Evolutionary conservation across 2,888 invertebrate species (phyloP).

Genomic region (Sclerodermus sp.): DNA sequence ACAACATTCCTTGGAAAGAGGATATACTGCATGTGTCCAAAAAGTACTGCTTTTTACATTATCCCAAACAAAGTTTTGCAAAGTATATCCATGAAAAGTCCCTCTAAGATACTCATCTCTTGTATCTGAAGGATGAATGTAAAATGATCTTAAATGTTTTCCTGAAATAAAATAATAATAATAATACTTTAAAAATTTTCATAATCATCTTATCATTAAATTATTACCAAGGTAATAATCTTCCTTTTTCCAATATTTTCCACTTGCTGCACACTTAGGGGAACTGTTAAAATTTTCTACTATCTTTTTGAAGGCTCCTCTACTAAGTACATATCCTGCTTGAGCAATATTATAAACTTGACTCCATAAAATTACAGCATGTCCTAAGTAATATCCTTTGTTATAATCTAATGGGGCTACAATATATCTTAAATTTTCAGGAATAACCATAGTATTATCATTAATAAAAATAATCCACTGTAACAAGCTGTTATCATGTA

Average conservation of each 20-base stretch:
- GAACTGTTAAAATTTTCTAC: constrained; percentile 54
- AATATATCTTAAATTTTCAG: constrained; percentile 62
- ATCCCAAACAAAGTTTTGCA: constrained; percentile 48
- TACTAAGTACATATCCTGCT: constrained; percentile 63
- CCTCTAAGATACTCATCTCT: constrained; percentile 59
- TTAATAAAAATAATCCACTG: constrained; percentile 63
- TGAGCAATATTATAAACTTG: constrained; percentile 61
- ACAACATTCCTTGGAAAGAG: constrained; percentile 59
- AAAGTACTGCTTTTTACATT: constrained; percentile 55
- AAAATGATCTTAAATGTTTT: constrained; percentile 59
- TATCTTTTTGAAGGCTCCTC: constrained; percentile 56
- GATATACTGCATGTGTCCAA: constrained; percentile 60
- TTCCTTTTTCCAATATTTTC: constrained; percentile 63
- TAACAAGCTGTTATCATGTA: constrained; percentile 19
- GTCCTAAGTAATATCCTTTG: constrained; percentile 61
- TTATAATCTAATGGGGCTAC: constrained; percentile 57
- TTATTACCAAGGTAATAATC: constrained; percentile 62
- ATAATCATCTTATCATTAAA: not conserved
- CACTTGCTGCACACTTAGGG: constrained; percentile 57
- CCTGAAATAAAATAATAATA: constrained; percentile 45
- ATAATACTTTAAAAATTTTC: not conserved
- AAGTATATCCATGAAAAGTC: constrained; percentile 60
- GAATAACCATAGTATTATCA: constrained; percentile 62
- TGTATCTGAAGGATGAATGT: constrained; percentile 60
- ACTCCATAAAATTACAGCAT: constrained; percentile 62